A percentile compares a stretch with the other conserved stretches of the same genome.
phyloP scores from a whole-genome alignment of 1,140 invertebrate species.

The Bombus confusus region DNA sequence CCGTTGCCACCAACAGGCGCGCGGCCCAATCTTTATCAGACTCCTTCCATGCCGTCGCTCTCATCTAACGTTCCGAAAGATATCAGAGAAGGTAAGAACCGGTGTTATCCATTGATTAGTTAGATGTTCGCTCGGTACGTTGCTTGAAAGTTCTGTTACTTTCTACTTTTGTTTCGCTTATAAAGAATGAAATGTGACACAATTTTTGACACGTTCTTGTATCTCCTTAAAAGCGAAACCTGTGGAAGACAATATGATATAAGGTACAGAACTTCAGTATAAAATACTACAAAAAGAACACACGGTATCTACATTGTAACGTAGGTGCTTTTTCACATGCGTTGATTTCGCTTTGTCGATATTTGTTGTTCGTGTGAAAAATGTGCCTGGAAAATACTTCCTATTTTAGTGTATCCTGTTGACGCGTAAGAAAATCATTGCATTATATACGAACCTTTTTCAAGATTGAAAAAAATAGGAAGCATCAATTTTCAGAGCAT shows the following conservation, averaged over 20 bases:
- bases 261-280: slow-evolving; percentile 75
- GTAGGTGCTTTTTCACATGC: slow-evolving; percentile 65
- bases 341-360: slow-evolving; percentile 63
- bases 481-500: slow-evolving; percentile 51
- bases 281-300: slow-evolving; percentile 54
- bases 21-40: slow-evolving; percentile 78
- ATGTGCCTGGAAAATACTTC: slow-evolving; percentile 45
- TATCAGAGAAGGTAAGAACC: slow-evolving; percentile 78
- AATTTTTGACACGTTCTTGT: slow-evolving; percentile 73
- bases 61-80: slow-evolving; percentile 77
- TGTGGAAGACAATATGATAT: slow-evolving; percentile 80
- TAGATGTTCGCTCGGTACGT: slow-evolving; percentile 59
- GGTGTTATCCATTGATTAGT: neutral
- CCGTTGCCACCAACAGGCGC: slow-evolving; percentile 74
- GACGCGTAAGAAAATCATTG: neutral
- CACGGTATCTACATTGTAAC: slow-evolving; percentile 56
- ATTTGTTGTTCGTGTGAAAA: slow-evolving; percentile 40
- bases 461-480: slow-evolving; percentile 34
- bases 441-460: neutral
- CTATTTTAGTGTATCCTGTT: slow-evolving; percentile 21
- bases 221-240: slow-evolving; percentile 79
- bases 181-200: slow-evolving; percentile 53
- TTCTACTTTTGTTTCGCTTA: slow-evolving; percentile 58
- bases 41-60: slow-evolving; percentile 77
- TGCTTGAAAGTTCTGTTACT: slow-evolving; percentile 57